Base-by-base conservation (phyloP, 2,888 invertebrate genomes). In the Punctoribates punctum region DNA sequence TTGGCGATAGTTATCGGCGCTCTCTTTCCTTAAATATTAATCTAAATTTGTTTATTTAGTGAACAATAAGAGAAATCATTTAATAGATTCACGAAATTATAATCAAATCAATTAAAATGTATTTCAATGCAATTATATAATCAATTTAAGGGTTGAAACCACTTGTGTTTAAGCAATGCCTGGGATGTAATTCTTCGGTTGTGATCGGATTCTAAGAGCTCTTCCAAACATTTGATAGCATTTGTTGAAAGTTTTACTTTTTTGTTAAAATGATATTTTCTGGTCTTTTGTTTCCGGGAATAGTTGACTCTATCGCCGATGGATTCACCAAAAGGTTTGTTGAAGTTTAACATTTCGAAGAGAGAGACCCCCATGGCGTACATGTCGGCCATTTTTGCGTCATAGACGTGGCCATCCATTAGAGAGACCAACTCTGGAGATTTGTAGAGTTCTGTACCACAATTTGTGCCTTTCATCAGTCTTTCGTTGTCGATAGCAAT, bases 331-430 rank as follows among this genome's bases (percentile, higher is more conserved):
- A 76, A 78, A 9, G 78, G 78, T 70, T 60, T 65, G 9, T 15
- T 5, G 46, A 29, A 70, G 48, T 78, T 78, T 6, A 78, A 6
- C 77, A 74, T 73, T 57, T 77, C 77, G 20, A 73, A 77, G 11
- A 74, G 23, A 65, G 76, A 77, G 34, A 78, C 38, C 42, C 78
- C 78, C 54, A 78, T 34, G 17, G 77, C 42, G 48, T 78, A 78
- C 23, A 78, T 72, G 62, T 78, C 78, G 1, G 78, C 70, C n/a
- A 20, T 42, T 13, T 70, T 67, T 17, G 78, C 65, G 42, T 78
- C 74, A 34, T 76, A 78, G 13, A 75, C 65, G 15, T 27, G 20
- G 11, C 8, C 6, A 11, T 67, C 13, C 6, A 2, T 25, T 6
- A 60, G 57, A 17, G 25, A 60, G 4, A 73, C 13, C 3, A 74